Conservation (phyloP, 2,113 vertebrate genomes). For the Bubo blakistoni region DNA sequence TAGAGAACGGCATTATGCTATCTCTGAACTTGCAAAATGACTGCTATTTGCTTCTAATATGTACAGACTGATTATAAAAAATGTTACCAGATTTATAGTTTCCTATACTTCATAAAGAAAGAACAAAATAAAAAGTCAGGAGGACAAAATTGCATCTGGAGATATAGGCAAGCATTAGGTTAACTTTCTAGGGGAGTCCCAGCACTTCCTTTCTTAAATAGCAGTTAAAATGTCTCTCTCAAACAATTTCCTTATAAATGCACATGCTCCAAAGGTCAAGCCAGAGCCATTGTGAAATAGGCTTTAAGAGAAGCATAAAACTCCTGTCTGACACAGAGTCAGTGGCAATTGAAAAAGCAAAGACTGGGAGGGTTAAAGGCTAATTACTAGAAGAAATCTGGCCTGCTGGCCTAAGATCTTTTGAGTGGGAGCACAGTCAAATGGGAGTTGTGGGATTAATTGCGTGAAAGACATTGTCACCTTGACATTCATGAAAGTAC, state of each 20-base stretch:
- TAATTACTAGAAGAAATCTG: constrained; percentile 46
- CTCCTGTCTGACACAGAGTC: constrained; percentile 2
- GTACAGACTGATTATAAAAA: background rate
- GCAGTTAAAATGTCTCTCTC: background rate
- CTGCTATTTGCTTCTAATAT: background rate
- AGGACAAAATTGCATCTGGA: background rate
- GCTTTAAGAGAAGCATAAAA: constrained; percentile 52
- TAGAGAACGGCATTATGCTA: background rate
- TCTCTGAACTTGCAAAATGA: background rate
- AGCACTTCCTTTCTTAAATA: background rate
- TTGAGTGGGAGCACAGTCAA: constrained; percentile 9
- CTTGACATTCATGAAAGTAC: constrained; percentile 50
- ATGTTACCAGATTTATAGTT: background rate
- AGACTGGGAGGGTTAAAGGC: constrained; percentile 45
- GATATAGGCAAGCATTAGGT: background rate
- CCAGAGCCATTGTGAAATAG: constrained; percentile 15
- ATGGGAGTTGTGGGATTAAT: constrained; percentile 53
- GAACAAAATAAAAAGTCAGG: background rate
- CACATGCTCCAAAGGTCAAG: constrained; percentile 1
- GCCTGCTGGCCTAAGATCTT: constrained; percentile 12
- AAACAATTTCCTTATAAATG: constrained; percentile 44
- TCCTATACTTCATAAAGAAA: background rate
- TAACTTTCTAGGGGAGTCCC: background rate
- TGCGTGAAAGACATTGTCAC: constrained; percentile 37
- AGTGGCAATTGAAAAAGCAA: constrained; percentile 6